Conservation (phyloP, 92 coral and sea anemone species). For the Zoanthus sansibaricus region DNA sequence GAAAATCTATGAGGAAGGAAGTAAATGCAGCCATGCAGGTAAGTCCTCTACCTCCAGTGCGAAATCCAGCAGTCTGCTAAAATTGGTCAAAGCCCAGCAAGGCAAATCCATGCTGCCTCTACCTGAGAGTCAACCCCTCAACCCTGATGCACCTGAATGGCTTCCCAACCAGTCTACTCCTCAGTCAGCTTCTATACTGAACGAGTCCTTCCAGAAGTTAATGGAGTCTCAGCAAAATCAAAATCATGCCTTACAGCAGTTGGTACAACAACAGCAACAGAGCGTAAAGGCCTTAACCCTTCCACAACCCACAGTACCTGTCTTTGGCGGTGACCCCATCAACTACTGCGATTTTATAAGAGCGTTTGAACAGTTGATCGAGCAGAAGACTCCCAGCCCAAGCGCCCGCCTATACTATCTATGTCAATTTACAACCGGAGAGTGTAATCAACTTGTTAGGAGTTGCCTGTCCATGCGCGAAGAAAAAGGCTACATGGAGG, state of each 20-base stretch:
- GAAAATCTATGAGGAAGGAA: background rate
- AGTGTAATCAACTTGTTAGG: conserved; percentile 29
- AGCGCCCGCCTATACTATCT: conserved; percentile 39
- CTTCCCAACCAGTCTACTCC: too few species aligned
- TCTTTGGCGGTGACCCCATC: conserved; percentile 22
- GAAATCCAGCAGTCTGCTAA: background rate
- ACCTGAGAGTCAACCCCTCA: background rate
- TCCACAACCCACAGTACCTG: conserved; percentile 16
- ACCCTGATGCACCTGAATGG: background rate
- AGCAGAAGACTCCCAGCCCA: conserved; percentile 16
- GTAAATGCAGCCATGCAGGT: conserved; percentile 11
- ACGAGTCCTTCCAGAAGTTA: background rate
- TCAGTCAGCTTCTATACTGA: background rate
- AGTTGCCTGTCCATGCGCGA: conserved; percentile 28
- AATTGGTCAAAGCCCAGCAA: conserved; percentile 6
- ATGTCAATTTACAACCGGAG: conserved; percentile 15
- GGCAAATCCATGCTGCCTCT: background rate
- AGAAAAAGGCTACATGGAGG: background rate
- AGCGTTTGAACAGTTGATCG: conserved; percentile 27
- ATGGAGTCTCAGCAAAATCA: conserved; percentile 13
- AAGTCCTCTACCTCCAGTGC: background rate
- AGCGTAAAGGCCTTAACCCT: conserved; percentile 19
- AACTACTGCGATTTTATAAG: conserved; percentile 37
- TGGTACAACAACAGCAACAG: conserved; percentile 30
- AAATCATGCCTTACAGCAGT: conserved; percentile 31